These are phyloP conservation scores for Cryptoblepharus egeriae DNA, from an alignment of 2,797 vertebrate species.

Conservation along the genomic window DNA sequence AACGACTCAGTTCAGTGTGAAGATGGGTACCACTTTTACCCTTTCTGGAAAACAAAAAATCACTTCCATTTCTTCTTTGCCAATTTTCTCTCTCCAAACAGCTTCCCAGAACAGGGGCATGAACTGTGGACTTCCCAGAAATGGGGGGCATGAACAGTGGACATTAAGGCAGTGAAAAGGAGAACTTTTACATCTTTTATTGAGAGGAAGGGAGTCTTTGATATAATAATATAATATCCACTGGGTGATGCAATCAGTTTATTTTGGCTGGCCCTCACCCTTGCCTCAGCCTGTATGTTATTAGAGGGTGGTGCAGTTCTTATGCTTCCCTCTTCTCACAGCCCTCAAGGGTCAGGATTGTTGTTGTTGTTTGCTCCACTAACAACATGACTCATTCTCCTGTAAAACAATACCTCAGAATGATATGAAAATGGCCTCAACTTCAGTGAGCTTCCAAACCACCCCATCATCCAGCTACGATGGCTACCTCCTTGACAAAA, in stretches of 20 bases:
- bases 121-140: no score
- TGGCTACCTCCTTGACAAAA: conserved; percentile 55
- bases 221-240: conserved; percentile 71
- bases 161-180: conserved; percentile 54
- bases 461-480: conserved; percentile 52
- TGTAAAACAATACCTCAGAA: conserved; percentile 65
- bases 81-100: conserved; percentile 38
- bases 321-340: conserved; percentile 61
- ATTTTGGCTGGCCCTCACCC: conserved; percentile 68
- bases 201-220: conserved; percentile 66
- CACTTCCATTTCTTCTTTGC: neutral
- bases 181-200: conserved; percentile 63
- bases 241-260: conserved; percentile 75
- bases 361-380: conserved; percentile 37
- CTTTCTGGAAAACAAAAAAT: no score
- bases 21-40: neutral
- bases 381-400: conserved; percentile 69
- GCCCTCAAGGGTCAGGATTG: conserved; percentile 64
- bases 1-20: neutral
- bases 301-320: conserved; percentile 72
- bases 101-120: conserved; percentile 28
- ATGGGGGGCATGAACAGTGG: no score
- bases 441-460: conserved; percentile 61
- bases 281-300: conserved; percentile 62
- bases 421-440: conserved; percentile 66